Evolutionary conservation across 2,113 vertebrate genomes (phyloP).

Genomic region (Ctenodactylus gundi): DNA sequence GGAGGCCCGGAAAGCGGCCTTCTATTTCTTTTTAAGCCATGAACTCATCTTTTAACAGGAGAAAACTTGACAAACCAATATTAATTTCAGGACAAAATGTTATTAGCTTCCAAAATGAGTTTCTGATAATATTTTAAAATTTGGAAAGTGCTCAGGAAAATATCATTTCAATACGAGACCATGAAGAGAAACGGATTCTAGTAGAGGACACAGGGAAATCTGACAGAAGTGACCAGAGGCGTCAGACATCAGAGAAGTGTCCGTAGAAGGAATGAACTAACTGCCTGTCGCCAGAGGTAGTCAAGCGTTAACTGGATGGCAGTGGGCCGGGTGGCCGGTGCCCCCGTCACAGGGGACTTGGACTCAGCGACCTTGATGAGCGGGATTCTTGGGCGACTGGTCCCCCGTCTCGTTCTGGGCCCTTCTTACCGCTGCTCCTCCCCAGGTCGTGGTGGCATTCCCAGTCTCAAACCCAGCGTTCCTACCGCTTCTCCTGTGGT

Average conservation of each 20-base stretch:
- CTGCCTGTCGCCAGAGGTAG: background rate
- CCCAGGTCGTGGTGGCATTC: background rate
- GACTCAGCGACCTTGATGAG: background rate
- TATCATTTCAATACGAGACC: background rate
- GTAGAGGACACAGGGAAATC: background rate
- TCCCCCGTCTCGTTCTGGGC: background rate
- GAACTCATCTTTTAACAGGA: background rate
- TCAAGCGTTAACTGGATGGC: background rate
- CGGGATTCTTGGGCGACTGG: too few species aligned
- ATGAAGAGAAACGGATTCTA: background rate
- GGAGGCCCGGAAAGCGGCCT: background rate
- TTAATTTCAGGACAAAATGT: background rate
- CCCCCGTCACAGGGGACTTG: background rate
- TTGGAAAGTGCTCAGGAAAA: background rate
- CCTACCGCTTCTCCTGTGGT: fast-evolving
- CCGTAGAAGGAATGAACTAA: background rate
- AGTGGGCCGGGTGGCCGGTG: background rate
- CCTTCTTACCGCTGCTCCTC: background rate
- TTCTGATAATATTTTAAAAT: background rate
- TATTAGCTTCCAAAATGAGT: background rate
- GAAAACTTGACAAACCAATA: background rate
- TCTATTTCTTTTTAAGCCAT: background rate
- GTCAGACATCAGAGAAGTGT: background rate
- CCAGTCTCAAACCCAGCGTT: fast-evolving
- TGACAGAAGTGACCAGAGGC: background rate